A percentile compares a stretch with the other conserved stretches of the same genome.
Evolutionary conservation across 2,113 vertebrate species (phyloP).

Genomic region (Tachycineta bicolor): DNA sequence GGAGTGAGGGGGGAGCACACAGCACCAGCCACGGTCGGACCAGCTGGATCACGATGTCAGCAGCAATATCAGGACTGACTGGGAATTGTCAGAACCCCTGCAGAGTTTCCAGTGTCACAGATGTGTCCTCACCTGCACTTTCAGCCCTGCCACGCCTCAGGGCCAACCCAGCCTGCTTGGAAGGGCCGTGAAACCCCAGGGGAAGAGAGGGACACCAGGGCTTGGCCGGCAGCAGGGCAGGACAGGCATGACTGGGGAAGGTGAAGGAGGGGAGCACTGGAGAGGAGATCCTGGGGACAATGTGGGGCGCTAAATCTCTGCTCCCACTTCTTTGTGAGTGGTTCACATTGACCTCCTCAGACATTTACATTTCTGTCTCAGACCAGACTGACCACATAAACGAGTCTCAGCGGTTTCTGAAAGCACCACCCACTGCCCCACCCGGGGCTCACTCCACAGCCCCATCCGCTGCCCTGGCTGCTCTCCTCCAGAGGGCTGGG

Average conservation of each 20-base stretch:
- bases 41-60: fast-evolving
- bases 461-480: not conserved
- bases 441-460: fast-evolving
- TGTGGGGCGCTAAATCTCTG: not conserved
- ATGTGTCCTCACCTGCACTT: not conserved
- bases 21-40: fast-evolving
- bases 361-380: not conserved
- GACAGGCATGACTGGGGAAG: not conserved
- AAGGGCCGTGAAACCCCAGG: not conserved
- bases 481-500: not conserved
- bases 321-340: not conserved
- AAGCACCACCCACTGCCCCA: not conserved
- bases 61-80: not conserved
- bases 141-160: not conserved
- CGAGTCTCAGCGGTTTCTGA: fast-evolving
- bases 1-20: not conserved
- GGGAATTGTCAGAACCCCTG: not conserved
- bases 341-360: not conserved
- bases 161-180: not conserved
- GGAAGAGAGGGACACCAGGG: not conserved
- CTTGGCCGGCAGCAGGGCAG: not conserved
- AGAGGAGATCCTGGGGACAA: not conserved
- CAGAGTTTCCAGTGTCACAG: fast-evolving
- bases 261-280: not conserved
- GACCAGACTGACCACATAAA: not conserved